Evolutionary conservation across 1,140 invertebrate species (phyloP), one percentile per base, ranked within the genome.

Genomic region (Aphis craccivora): DNA sequence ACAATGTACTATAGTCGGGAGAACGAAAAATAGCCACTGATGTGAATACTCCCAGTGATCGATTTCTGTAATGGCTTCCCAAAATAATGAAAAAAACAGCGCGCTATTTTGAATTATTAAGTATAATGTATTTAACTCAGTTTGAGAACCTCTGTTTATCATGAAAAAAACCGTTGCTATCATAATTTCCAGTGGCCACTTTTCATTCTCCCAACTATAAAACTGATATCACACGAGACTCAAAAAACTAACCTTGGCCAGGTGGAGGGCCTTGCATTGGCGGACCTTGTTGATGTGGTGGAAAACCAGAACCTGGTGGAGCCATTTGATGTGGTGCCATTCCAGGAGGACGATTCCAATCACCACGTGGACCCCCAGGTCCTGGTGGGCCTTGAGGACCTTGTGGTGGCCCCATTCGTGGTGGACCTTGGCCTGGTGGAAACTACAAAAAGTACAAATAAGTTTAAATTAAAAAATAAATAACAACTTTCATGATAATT

Each of bases 311-410:
- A 7, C 94, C 94, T 40, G 92, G 94, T 22, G 90, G 93, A 37
- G 91, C 91, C 91, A 93, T 86, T 90, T 94, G 94, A 92, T 94
- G 94, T 35, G 94, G 94, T 84, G 93, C 55, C 76, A 94, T 94
- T 95, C 96, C 96, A 94, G 97, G 97, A 92, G 97, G 97, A 94
- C 97, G 95, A 95, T 97, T 97, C 97, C 97, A 98, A 94, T 98
- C 97, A 23, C 97, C 97, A n/a, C 96, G 95, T 40, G 96, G 96
- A 48, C 95, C 95, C 91, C 95, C 95, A 83, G 95, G 95, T 94
- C 95, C 95, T 93, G 95, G 95, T 94, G 95, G 95, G 91, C 96
- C 96, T 94, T 96, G 96, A 20, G 96, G 96, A 81, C 96, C 94
- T 96, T 88, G 96, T 95, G 84, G 95, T 95, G 93, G 95, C 95